Evolutionary conservation across 1,140 invertebrate species (phyloP), one percentile per base, ranked within the genome.

Genomic region (Brachionus sp.): DNA sequence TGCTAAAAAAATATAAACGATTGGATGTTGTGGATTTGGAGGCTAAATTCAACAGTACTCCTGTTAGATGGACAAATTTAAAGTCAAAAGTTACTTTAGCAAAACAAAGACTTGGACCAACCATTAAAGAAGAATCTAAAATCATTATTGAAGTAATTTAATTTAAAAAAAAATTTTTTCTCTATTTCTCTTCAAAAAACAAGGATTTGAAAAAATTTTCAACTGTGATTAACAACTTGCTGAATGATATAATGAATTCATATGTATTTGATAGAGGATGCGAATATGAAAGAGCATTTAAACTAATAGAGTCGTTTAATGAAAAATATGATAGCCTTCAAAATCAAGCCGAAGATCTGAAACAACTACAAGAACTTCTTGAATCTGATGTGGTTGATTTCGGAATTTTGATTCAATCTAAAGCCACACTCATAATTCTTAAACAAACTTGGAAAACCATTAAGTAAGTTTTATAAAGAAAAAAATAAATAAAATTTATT

Each of bases 81-180:
- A 88, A 87, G 77, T 88, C 88, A 29, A 89, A 89, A 84, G 88
- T 89, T 9, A 89, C 87, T 0, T 85, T 88, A 39, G 88, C 88
- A 57, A 89, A 89, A 85, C 88, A 89, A 84, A 86, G 88, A 84
- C 86, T 89, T 44, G 88, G 88, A 19, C 88, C 88, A 57, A 86
- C 87, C 13, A 88, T 89, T 33, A 88, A 89, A 84, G 88, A 88
- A 68, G 88, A 89, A 75, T 88, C 87, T n/a, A 86, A 86, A 78
- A 85, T 87, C 39, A 89, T 89, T 37, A 87, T 87, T 33, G 85
- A 86, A 86, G 64, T 66, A 66, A 0, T 19, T 37, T 1, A 29
- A 33, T 66, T 37, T n/a, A 5, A n/a, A 23, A 10, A 37, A 87
- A 88, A 84, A 70, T 68, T 16, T 73, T 39, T 25, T 50, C 12